A percentile compares a stretch with the other conserved stretches of the same genome.
phyloP scores from a whole-genome alignment of 2,888 invertebrate species.

The Aethes cnicana region DNA sequence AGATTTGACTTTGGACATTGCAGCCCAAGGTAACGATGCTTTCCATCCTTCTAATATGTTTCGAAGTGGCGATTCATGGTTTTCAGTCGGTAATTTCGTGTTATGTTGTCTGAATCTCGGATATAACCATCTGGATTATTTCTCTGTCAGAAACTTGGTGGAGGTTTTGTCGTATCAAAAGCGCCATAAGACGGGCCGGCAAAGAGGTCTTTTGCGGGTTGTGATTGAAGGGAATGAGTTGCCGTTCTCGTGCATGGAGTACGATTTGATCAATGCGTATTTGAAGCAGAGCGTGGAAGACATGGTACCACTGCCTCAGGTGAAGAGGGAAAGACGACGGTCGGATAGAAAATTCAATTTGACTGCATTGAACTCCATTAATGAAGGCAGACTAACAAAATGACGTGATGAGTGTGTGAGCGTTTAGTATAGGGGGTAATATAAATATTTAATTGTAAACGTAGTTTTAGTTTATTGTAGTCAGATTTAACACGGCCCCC shows the following conservation, averaged over 20 bases:
- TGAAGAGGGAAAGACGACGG: no score
- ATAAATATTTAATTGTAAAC: no score
- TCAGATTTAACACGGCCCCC: no score
- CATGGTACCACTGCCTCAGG: no score
- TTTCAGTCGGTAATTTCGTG: conserved; percentile 49
- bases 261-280: conserved; percentile 40
- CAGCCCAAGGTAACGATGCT: conserved; percentile 44
- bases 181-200: conserved; percentile 14
- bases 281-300: no score
- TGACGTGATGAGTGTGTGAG: no score
- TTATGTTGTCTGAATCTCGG: conserved; percentile 56
- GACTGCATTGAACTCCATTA: no score
- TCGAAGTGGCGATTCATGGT: conserved; percentile 34
- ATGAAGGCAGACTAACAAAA: no score
- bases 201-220: conserved; percentile 49
- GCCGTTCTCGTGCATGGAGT: conserved; percentile 42
- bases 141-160: conserved; percentile 41
- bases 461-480: no score
- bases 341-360: no score
- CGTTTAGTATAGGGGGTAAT: no score
- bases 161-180: conserved; percentile 51
- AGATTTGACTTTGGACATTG: conserved; percentile 36
- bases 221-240: conserved; percentile 52
- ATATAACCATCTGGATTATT: conserved; percentile 49
- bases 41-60: conserved; percentile 38